Evolutionary conservation across 2,888 invertebrate genomes (phyloP).

Genomic region (Mesorhabditis belari): DNA sequence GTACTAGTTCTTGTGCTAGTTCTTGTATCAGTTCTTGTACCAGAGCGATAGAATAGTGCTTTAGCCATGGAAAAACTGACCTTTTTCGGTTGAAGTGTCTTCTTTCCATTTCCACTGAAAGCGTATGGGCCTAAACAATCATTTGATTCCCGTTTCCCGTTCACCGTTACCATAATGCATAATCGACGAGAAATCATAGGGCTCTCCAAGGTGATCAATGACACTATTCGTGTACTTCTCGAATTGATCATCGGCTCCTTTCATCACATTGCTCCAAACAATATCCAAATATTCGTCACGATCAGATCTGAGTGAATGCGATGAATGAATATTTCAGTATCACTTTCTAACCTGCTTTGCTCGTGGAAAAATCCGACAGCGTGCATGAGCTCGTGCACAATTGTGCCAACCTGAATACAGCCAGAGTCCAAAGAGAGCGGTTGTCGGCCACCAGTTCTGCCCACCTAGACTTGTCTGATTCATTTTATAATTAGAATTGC

Average conservation of each 20-base stretch:
- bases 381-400: conserved; percentile 49
- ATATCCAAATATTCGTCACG: conserved; percentile 56
- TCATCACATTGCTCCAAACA: conserved; percentile 53
- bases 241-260: conserved; percentile 53
- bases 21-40: no score
- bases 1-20: no score
- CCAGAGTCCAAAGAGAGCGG: conserved; percentile 50
- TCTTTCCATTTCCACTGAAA: conserved; percentile 31
- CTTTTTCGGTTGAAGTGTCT: conserved; percentile 52
- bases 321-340: neutral
- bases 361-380: conserved; percentile 52
- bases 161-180: conserved; percentile 54
- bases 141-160: conserved; percentile 42
- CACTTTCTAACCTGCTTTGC: conserved; percentile 35
- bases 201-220: conserved; percentile 42
- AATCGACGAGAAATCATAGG: conserved; percentile 45
- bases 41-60: neutral
- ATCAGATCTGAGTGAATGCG: conserved; percentile 50
- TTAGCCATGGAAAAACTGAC: conserved; percentile 5
- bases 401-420: conserved; percentile 47
- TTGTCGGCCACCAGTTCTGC: conserved; percentile 33
- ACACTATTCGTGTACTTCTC: conserved; percentile 47
- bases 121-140: conserved; percentile 20
- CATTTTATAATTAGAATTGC: neutral
- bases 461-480: conserved; percentile 4